Conservation (phyloP, 1,140 invertebrate genomes). For the Atta texana region DNA sequence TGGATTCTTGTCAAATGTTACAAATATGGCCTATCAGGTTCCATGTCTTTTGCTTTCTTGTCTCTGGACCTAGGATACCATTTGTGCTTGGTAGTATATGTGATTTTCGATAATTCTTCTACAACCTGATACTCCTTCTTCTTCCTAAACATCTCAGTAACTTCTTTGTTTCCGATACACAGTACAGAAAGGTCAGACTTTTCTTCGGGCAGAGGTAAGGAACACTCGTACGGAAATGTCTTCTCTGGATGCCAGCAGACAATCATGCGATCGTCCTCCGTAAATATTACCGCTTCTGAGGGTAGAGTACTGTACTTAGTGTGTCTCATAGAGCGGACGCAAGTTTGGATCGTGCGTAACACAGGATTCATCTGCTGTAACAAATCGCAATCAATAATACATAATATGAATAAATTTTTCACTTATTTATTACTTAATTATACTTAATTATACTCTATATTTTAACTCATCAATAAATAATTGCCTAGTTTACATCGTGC, state of each 20-base stretch:
- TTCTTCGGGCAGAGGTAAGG: constrained; percentile 89
- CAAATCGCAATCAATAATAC: background rate
- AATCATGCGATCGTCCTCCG: constrained; percentile 91
- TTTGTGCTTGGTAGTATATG: constrained; percentile 92
- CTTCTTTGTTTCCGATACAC: constrained; percentile 89
- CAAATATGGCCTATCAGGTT: constrained; percentile 91
- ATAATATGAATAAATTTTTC: background rate
- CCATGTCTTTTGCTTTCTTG: constrained; percentile 89
- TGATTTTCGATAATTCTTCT: constrained; percentile 91
- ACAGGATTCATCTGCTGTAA: constrained; percentile 55
- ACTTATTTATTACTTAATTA: background rate
- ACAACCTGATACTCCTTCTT: constrained; percentile 88
- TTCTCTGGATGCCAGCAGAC: constrained; percentile 95
- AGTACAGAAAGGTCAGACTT: constrained; percentile 86
- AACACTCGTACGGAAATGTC: constrained; percentile 94
- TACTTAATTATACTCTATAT: background rate
- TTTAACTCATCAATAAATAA: background rate
- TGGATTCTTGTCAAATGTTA: constrained; percentile 81
- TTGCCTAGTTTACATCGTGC: too few species aligned
- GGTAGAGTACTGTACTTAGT: constrained; percentile 77
- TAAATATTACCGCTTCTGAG: constrained; percentile 88
- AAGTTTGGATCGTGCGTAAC: constrained; percentile 21
- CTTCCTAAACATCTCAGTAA: constrained; percentile 89
- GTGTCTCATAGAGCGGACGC: background rate
- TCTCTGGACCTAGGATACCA: constrained; percentile 92